A percentile compares a stretch with the other conserved stretches of the same genome.
Evolutionary conservation across 2,888 invertebrate species (phyloP).

Genomic region (Brachyopa scutellaris): DNA sequence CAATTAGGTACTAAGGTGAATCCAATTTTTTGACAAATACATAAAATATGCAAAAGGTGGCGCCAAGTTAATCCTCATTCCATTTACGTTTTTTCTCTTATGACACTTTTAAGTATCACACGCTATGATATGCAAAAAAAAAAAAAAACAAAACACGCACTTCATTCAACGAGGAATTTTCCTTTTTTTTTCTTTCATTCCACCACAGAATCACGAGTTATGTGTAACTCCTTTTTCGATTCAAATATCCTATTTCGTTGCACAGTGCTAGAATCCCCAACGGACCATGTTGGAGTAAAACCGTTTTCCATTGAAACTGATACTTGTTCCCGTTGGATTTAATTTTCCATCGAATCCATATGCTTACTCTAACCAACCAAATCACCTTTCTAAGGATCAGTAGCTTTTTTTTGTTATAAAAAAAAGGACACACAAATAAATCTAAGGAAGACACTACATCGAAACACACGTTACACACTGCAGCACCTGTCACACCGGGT

Average conservation of each 20-base stretch:
- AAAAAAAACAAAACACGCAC: neutral
- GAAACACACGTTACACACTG: conserved; percentile 26
- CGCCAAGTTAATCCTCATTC: too few species aligned
- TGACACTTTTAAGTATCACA: too few species aligned
- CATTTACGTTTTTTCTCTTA: too few species aligned
- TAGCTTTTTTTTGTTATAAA: too few species aligned
- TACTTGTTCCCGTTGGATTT: conserved; percentile 30
- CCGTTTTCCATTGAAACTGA: conserved; percentile 45
- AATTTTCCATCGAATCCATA: conserved; percentile 43
- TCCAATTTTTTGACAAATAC: too few species aligned
- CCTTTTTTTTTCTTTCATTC: neutral
- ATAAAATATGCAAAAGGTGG: too few species aligned
- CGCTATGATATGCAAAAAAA: neutral
- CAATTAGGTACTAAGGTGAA: too few species aligned
- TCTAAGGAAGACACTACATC: conserved; percentile 15
- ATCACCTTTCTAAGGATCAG: too few species aligned
- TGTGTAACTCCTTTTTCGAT: conserved; percentile 26
- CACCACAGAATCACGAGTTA: conserved; percentile 33
- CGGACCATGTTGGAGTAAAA: conserved; percentile 10
- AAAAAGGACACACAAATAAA: conserved; percentile 26
- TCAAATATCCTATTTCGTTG: conserved; percentile 53
- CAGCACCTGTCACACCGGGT: conserved; percentile 50
- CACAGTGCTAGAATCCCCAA: conserved; percentile 36
- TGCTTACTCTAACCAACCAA: too few species aligned
- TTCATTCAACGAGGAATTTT: neutral